A percentile compares a stretch with the other conserved stretches of the same genome.
These are phyloP conservation scores for Acanthurus lineatus DNA, from an alignment of 2,797 vertebrate genomes.

Conservation along the genomic window DNA sequence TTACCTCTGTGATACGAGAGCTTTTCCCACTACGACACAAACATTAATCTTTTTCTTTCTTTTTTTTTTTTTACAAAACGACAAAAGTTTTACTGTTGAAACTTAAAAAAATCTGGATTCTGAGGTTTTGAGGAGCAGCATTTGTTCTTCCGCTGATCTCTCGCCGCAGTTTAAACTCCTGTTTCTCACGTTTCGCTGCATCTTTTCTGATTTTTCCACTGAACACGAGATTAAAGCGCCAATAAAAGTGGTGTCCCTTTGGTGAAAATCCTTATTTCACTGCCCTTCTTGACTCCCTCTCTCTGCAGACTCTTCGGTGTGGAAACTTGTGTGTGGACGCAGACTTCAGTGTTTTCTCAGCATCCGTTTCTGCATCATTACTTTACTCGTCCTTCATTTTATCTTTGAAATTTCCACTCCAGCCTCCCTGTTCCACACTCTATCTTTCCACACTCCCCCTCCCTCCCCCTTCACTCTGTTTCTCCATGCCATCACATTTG, in stretches of 20 bases:
- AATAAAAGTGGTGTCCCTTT: conserved; percentile 1
- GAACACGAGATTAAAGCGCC: conserved; percentile 35
- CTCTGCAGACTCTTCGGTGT: background rate
- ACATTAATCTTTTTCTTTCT: no score
- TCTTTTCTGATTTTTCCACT: background rate
- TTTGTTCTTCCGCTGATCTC: conserved; percentile 18
- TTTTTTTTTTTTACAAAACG: no score
- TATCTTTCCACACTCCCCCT: conserved; percentile 1
- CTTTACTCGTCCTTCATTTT: conserved; percentile 37
- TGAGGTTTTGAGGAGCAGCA: conserved; percentile 22
- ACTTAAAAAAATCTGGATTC: conserved; percentile 4
- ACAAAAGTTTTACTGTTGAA: background rate
- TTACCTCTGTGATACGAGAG: background rate
- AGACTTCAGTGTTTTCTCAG: conserved; percentile 49
- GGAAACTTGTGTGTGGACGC: conserved; percentile 24
- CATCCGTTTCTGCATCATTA: conserved; percentile 50
- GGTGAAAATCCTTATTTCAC: background rate
- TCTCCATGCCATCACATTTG: conserved; percentile 31
- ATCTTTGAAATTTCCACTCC: conserved; percentile 35
- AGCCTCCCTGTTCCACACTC: conserved; percentile 6
- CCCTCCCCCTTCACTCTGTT: conserved; percentile 3
- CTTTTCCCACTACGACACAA: background rate
- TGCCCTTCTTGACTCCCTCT: background rate
- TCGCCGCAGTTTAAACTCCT: background rate
- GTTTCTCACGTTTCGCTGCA: background rate